Conservation (phyloP, 1,140 invertebrate species). For the Pentalonia nigronervosa region DNA sequence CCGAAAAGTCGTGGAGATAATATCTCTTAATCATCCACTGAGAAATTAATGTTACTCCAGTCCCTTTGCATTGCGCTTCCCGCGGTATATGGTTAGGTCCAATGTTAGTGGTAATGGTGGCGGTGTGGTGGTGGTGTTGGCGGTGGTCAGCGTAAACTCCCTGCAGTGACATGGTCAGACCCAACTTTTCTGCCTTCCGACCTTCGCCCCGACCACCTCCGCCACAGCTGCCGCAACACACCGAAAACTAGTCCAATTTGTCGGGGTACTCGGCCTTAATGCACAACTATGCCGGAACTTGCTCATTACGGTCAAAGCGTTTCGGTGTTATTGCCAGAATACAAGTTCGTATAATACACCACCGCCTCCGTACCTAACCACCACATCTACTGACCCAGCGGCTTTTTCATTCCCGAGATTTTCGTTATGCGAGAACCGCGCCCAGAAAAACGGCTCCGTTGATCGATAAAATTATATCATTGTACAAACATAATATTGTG, state of each 20-base stretch:
- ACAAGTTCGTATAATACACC: background rate
- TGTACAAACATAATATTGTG: background rate
- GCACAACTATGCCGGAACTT: slow-evolving; percentile 35
- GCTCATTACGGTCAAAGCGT: slow-evolving; percentile 20
- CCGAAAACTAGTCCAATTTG: slow-evolving; percentile 38
- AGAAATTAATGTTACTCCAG: background rate
- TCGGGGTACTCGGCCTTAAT: background rate
- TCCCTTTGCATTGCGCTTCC: no score
- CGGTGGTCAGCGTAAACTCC: background rate
- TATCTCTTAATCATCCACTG: background rate
- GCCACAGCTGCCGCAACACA: background rate
- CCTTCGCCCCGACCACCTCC: background rate
- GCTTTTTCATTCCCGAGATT: background rate
- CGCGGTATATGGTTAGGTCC: background rate
- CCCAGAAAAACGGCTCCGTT: background rate
- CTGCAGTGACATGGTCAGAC: background rate
- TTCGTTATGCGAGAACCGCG: background rate
- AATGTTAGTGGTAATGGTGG: background rate
- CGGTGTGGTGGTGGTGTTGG: background rate
- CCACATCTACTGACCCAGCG: background rate
- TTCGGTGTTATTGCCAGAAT: slow-evolving; percentile 30
- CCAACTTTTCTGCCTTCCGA: background rate
- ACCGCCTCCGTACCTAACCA: background rate
- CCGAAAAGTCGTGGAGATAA: slow-evolving; percentile 14
- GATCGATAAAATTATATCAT: background rate